phyloP scores from a whole-genome alignment of 2,113 vertebrate genomes.

The Manacus vitellinus region DNA sequence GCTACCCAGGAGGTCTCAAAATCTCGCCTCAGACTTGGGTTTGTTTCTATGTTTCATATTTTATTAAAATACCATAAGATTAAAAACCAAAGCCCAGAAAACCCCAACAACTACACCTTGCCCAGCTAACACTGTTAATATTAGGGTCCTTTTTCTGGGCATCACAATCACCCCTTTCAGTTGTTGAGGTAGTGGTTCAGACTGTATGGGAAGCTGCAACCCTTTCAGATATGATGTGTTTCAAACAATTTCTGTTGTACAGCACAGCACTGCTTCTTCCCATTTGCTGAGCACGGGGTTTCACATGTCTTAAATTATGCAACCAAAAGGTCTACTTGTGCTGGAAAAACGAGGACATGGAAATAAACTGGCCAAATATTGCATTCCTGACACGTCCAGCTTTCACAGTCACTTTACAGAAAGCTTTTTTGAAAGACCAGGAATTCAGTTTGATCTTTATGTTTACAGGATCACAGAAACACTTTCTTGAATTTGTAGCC shows the following conservation, averaged over 20 bases:
- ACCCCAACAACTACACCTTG: neutral
- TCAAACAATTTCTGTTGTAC: neutral
- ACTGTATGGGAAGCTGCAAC: neutral
- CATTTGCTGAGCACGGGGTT: neutral
- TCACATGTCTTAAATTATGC: neutral
- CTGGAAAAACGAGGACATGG: neutral
- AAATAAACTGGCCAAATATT: neutral
- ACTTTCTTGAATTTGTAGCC: neutral
- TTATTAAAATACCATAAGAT: neutral
- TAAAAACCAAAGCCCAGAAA: neutral
- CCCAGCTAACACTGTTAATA: neutral
- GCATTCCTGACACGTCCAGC: neutral
- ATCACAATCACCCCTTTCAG: neutral
- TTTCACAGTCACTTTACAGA: neutral
- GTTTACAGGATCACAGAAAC: neutral
- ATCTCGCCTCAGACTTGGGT: neutral
- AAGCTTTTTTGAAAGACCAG: neutral
- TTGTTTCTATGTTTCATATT: neutral
- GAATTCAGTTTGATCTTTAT: neutral
- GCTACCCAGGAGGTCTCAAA: neutral
- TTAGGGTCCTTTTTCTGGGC: neutral
- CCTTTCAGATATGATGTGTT: neutral
- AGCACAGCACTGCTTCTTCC: neutral
- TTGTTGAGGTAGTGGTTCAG: neutral
- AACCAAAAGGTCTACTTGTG: neutral